Base-by-base conservation (phyloP, 1,140 invertebrate genomes). In the Panonychus citri region DNA sequence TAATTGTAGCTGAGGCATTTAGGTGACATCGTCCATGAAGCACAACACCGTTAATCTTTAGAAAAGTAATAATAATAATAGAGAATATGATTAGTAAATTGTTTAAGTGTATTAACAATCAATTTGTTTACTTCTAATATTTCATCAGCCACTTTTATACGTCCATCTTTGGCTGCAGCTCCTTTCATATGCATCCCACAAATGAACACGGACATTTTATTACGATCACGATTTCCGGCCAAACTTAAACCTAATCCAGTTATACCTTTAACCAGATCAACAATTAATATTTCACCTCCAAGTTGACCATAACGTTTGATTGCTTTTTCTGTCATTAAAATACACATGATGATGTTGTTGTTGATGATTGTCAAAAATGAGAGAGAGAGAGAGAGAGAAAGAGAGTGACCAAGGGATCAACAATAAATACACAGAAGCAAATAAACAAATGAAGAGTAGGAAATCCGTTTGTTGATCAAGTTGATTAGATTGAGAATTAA, bases 1-100 rank as follows among this genome's bases (percentile, higher is more conserved):
- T 95, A 67, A 96, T 95, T 63, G 94, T 82, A 1, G 87, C 85
- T 1, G 89, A 93, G 17, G 88, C 88, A 69, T 95, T 95, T 30
- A 95, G 74, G 70, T 96, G 90, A 74, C 88, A 93, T 66, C 89
- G 75, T 60, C 88, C 87, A 68, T 88, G 81, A n/a, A 97, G 71
- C 13, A 93, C 84, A 49, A 83, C 78, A 15, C 90, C 90, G 72
- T 97, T 97, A n/a, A 46, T n/a, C 43, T 46, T 2, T 39, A 12
- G 54, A n/a, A 21, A 48, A n/a, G 19, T 10, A 50, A 30, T 24
- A 34, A 39, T 10, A 48, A 7, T 34, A 37, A 27, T n/a, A 34
- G 12, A 53, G 30, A 21, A 27, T n/a, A 53, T 8, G n/a, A 26
- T 17, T n/a, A n/a, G 5, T 21, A 1, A 51, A 51, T 25, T n/a